Evolutionary conservation across 2,888 invertebrate species (phyloP).

Genomic region (Brenthis hecate): DNA sequence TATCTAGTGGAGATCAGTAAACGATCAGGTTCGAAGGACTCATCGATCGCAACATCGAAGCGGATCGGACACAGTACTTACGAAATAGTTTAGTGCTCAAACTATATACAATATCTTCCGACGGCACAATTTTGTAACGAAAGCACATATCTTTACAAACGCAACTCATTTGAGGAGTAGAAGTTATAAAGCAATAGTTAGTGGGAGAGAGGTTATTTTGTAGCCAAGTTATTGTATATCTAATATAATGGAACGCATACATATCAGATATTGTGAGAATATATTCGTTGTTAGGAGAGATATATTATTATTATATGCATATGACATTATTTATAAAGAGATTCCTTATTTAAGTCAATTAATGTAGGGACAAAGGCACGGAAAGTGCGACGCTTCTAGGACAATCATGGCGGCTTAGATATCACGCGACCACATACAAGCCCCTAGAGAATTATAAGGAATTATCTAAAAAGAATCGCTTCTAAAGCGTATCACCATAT

Average conservation of each 20-base stretch:
- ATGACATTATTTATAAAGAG: constrained; percentile 57
- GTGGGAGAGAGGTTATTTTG: constrained; percentile 59
- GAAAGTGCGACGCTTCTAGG: constrained; percentile 28
- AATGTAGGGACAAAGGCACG: constrained; percentile 56
- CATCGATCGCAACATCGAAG: constrained; percentile 32
- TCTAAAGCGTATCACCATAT: constrained; percentile 7
- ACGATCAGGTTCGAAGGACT: constrained; percentile 2
- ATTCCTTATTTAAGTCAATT: constrained; percentile 82
- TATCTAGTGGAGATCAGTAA: neutral
- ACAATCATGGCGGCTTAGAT: neutral
- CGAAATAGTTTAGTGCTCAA: constrained; percentile 46
- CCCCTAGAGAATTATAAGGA: neutral
- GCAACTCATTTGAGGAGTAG: neutral
- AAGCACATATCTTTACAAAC: neutral
- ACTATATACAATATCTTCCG: constrained; percentile 52
- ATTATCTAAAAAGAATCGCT: neutral
- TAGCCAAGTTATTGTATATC: constrained; percentile 47
- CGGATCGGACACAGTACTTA: constrained; percentile 45
- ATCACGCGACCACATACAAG: constrained; percentile 12
- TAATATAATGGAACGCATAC: constrained; percentile 63
- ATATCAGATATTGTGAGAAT: constrained; percentile 71
- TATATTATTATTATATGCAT: constrained; percentile 44
- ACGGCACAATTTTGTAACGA: constrained; percentile 50
- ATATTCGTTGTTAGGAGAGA: constrained; percentile 58
- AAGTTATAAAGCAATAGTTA: constrained; percentile 56